phyloP scores from a whole-genome alignment of 2,113 vertebrate genomes.

The Hemicordylus capensis region DNA sequence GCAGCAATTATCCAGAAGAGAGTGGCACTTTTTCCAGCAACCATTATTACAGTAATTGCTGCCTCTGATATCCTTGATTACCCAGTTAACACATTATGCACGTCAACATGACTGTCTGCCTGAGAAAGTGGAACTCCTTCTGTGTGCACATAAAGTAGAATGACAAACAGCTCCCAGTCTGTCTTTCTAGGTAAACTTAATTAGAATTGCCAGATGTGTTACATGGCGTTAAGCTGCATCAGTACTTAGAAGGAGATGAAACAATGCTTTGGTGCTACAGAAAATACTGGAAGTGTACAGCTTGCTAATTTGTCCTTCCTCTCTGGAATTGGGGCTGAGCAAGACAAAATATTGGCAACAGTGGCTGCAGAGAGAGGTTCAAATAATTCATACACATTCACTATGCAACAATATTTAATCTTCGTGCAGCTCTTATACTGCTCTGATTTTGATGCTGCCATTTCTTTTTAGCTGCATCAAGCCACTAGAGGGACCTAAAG shows the following conservation, averaged over 20 bases:
- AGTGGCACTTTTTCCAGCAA: background rate
- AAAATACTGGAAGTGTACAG: background rate
- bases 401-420: background rate
- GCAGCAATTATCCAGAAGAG: background rate
- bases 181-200: background rate
- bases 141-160: background rate
- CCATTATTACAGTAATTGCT: background rate
- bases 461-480: accelerated
- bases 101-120: background rate
- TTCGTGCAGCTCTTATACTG: background rate
- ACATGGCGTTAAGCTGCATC: background rate
- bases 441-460: background rate
- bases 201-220: background rate
- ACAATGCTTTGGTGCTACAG: background rate
- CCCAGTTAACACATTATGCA: background rate
- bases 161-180: background rate
- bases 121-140: background rate
- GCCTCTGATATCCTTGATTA: too few species aligned
- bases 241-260: background rate
- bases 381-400: background rate
- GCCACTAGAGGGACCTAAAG: conserved; percentile 68
- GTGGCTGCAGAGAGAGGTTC: background rate
- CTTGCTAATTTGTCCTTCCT: background rate
- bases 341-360: background rate
- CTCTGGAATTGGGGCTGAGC: background rate